Evolutionary conservation across 2,888 invertebrate genomes (phyloP), one percentile per base, ranked within the genome.

Genomic region (Sinelater perroti): DNA sequence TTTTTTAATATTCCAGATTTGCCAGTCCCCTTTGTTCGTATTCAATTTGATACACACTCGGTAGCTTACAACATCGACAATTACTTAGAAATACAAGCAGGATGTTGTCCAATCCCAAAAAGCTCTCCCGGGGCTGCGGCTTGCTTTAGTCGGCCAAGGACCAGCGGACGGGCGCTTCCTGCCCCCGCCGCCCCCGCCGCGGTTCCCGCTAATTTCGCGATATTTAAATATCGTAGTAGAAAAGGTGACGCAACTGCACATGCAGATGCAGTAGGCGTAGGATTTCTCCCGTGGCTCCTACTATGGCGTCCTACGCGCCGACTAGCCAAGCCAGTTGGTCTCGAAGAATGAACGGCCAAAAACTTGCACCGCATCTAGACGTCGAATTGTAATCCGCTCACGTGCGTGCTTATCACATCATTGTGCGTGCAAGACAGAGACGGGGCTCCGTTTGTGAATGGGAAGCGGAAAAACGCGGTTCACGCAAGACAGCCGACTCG

Each of bases 251-350:
- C 40, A 40, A 40, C 16, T 40, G 40, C 40, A 40, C 40, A 40
- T 40, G 40, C 40, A 40, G 24, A 40, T 33, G 24, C 21, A 53
- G 5, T 3, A 31, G 28, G 33, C 33, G 46, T 17, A 45, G 46
- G 46, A 46, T 46, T 46, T 46, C 46, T 46, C 31, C 33, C 46
- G 46, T 46, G 21, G 31, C 33, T 33, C 31, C 46, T 46, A 31
- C 46, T 46, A 46, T 21, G 13, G 1, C 45, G 13, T 18, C 46
- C 46, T 33, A 46, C 46, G 46, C 46, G 2, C 2, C 13, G 26
- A 30, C 44, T 45, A 45, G 30, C 44, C 42, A 18, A 45, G 45
- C 18, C 45, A 45, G 45, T 45, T 33, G 46, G 33, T 33, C 21
- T 33, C 21, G 33, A 46, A 46, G 46, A 46, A 46, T 33, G 46